Evolutionary conservation across 2,888 invertebrate genomes (phyloP).

Genomic region (Podabrus alpinus): DNA sequence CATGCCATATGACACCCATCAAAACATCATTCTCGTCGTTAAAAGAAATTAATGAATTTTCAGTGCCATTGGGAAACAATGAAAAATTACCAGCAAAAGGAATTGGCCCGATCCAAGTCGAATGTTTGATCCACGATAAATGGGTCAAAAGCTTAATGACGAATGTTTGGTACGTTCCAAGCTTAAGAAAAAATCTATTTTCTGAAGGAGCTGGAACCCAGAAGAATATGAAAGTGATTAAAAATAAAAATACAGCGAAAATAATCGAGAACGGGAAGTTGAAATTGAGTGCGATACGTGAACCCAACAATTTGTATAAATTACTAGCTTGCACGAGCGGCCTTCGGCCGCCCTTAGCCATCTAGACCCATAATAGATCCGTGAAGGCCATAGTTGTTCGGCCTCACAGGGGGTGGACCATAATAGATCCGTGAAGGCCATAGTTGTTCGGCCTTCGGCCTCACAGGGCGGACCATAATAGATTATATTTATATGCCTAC

Average conservation of each 20-base stretch:
- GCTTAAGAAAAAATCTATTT: constrained; percentile 44
- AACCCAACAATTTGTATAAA: constrained; percentile 34
- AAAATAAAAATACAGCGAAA: constrained; percentile 32
- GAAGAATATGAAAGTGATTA: constrained; percentile 39
- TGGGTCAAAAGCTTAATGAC: constrained; percentile 36
- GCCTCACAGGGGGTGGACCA: too few species aligned
- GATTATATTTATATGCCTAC: too few species aligned
- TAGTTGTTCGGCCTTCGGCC: too few species aligned
- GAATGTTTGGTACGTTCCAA: constrained; percentile 43
- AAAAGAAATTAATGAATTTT: background rate
- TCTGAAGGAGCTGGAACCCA: constrained; percentile 43
- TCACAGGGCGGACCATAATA: too few species aligned
- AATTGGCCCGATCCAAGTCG: constrained; percentile 35
- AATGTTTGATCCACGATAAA: constrained; percentile 33
- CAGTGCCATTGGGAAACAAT: constrained; percentile 35
- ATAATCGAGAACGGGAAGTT: constrained; percentile 25
- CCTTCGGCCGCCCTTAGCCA: too few species aligned
- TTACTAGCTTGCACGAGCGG: too few species aligned
- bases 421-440: too few species aligned
- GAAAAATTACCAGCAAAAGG: constrained; percentile 34
- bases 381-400: too few species aligned
- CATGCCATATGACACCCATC: constrained; percentile 33
- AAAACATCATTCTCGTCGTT: constrained; percentile 22
- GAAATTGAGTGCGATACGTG: constrained; percentile 23
- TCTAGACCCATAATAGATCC: too few species aligned